A percentile compares a stretch with the other conserved stretches of the same genome.
Evolutionary conservation across 2,888 invertebrate species (phyloP).

Genomic region (Lasioglossum malachurum): DNA sequence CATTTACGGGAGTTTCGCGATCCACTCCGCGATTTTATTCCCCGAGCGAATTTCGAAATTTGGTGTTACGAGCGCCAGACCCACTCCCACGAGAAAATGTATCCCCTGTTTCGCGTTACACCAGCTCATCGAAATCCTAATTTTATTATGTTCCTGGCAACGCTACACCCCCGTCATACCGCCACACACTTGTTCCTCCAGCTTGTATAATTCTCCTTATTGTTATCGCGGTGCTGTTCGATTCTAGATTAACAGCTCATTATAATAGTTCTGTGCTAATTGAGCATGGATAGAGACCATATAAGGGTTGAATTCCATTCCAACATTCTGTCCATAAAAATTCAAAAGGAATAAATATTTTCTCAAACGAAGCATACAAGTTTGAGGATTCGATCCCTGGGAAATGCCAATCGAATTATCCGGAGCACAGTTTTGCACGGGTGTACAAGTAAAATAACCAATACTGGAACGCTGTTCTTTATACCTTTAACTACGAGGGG

Average conservation of each 20-base stretch:
- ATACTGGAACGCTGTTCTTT: too few relatives aligned
- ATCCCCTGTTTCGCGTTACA: constrained; percentile 56
- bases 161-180: neutral
- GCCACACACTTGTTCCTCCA: neutral
- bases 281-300: neutral
- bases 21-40: constrained; percentile 21
- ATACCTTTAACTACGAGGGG: too few relatives aligned
- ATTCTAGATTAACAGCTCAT: neutral
- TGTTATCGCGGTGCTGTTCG: neutral
- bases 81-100: constrained; percentile 49
- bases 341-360: neutral
- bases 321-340: too few relatives aligned
- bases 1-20: constrained; percentile 40
- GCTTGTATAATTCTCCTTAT: constrained; percentile 8
- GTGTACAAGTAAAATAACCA: too few relatives aligned
- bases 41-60: constrained; percentile 39
- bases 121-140: constrained; percentile 60
- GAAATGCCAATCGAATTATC: neutral
- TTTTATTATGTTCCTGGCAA: constrained; percentile 51
- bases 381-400: neutral
- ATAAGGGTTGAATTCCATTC: neutral
- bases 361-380: neutral
- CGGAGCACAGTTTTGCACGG: neutral
- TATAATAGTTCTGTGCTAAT: neutral
- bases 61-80: constrained; percentile 28